phyloP scores from a whole-genome alignment of 2,113 vertebrate genomes.

The Variabilichromis moorii region DNA sequence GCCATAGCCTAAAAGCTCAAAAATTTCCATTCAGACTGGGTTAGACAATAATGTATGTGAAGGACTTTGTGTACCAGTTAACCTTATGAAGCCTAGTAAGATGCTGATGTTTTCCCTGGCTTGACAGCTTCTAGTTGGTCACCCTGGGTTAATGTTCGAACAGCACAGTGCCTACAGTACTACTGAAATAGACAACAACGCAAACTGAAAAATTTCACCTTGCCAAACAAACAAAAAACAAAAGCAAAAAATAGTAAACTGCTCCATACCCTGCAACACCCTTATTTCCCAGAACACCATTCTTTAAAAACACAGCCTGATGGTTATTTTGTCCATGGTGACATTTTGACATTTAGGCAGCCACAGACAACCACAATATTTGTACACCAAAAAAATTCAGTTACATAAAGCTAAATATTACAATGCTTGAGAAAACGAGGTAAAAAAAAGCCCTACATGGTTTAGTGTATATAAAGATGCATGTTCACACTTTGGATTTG shows the following conservation, averaged over 20 bases:
- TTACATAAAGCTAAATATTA: background rate
- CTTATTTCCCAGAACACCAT: background rate
- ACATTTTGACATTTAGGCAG: background rate
- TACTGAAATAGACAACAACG: background rate
- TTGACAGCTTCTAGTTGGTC: background rate
- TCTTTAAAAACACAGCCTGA: background rate
- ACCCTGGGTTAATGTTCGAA: background rate
- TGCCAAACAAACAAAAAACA: background rate
- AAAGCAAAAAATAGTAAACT: background rate
- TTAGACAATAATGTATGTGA: background rate
- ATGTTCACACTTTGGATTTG: conserved; percentile 17
- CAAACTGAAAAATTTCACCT: background rate
- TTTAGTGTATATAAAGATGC: conserved; percentile 20
- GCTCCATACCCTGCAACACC: background rate
- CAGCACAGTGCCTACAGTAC: background rate
- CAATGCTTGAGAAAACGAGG: background rate
- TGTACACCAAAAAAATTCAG: background rate
- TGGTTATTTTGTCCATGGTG: background rate
- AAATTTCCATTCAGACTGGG: background rate
- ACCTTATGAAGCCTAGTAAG: background rate
- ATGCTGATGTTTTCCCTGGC: background rate
- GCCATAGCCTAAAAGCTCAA: background rate
- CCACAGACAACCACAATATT: background rate
- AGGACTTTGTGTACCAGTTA: background rate
- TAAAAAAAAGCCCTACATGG: conserved; percentile 3